Evolutionary conservation across 2,888 invertebrate genomes (phyloP).

Genomic region (Rapana venosa): DNA sequence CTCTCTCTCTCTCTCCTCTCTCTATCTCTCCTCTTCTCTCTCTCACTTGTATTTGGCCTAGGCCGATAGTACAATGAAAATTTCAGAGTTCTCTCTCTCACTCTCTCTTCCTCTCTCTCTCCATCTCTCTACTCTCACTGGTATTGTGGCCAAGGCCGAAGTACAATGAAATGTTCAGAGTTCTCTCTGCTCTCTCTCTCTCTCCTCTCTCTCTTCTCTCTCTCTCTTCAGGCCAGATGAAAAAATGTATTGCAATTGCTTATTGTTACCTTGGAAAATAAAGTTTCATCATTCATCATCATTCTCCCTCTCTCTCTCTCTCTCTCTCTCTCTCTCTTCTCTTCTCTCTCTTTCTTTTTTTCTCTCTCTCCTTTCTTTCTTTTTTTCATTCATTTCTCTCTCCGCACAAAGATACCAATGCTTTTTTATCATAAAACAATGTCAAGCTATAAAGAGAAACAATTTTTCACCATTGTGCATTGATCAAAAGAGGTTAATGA

Average conservation of each 20-base stretch:
- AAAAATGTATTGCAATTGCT: too few species aligned
- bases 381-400: not conserved
- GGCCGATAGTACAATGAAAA: not conserved
- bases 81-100: not conserved
- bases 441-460: not conserved
- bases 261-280: too few species aligned
- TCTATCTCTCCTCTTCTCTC: not conserved
- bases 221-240: too few species aligned
- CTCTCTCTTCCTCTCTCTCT: not conserved
- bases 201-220: too few species aligned
- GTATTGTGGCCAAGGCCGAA: too few species aligned
- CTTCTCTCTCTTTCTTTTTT: not conserved
- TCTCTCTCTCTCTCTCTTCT: not conserved
- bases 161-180: too few species aligned
- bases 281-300: too few species aligned
- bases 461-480: not conserved
- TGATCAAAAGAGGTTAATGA: not conserved
- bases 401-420: not conserved
- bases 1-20: not conserved
- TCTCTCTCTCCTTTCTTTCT: not conserved
- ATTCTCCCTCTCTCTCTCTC: not conserved
- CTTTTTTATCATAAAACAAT: not conserved
- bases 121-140: not conserved
- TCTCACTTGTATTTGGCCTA: too few species aligned
- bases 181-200: too few species aligned